Evolutionary conservation across 2,113 vertebrate species (phyloP), one percentile per base, ranked within the genome.

Genomic region (Daubentonia madagascariensis): DNA sequence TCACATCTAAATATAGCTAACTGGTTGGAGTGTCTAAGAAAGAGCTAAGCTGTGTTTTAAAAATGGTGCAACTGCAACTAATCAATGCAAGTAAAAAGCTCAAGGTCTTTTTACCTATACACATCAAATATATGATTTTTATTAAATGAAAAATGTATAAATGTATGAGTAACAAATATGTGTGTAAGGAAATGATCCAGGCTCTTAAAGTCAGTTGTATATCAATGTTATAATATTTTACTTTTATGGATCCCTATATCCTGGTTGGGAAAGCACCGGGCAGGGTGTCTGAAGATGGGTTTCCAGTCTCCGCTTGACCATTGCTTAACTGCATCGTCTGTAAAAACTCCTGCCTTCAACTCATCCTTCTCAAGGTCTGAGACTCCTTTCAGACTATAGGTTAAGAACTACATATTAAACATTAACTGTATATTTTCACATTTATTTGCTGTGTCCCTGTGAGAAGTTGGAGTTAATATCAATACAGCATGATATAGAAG

Each of bases 1-100:
- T 98, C 91, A 2, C 70, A 98, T 98, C 98, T 98, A 99, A 99
- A 99, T 98, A 98, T 99, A 99, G 98, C 95, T 88, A 96, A 78
- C 13, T 30, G 16, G 14, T 97, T 98, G 30, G 43, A 95, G 97
- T 98, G 97, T 98, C 97, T 98, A 45, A 73, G 3, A 17, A 96
- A 97, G 78, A 98, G 97, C 78, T 94, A 97, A 96, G 91, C 92
- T 98, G 94, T 96, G 45, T 87, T 96, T 80, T 18, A 23, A 54
- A 97, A 98, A 95, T 91, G 83, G 94, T 97, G 79, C 97, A 91
- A 96, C 98, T 98, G 92, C 94, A 98, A 98, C 96, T 98, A 98
- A 98, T 98, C 97, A 98, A 98, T 97, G 78, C 50, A 89, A 94
- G 88, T 98, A 98, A 98, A 98, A 98, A 97, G 94, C 94, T 81